phyloP scores from a whole-genome alignment of 2,888 invertebrate species.

The Lydus trimaculatus region DNA sequence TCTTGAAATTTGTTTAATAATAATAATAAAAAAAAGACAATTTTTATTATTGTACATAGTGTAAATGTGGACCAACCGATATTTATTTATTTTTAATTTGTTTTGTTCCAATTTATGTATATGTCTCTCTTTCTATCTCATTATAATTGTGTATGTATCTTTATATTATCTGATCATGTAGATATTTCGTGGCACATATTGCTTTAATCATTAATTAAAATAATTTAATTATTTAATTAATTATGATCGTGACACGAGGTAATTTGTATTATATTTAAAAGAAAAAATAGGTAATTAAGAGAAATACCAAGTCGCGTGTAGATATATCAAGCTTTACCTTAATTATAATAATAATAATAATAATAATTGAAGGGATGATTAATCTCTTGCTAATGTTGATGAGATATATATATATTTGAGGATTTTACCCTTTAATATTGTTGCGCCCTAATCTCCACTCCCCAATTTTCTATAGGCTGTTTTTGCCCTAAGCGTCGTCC shows the following conservation, averaged over 20 bases:
- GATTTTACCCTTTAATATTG: neutral
- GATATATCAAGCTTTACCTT: conserved; percentile 41
- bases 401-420: neutral
- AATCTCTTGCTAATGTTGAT: neutral
- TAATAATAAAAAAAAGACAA: neutral
- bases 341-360: neutral
- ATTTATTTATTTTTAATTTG: neutral
- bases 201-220: neutral
- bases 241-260: conserved; percentile 45
- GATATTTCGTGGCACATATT: conserved; percentile 38
- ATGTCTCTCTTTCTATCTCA: neutral
- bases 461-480: neutral
- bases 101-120: neutral
- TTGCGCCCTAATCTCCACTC: neutral
- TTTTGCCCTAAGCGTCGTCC: neutral
- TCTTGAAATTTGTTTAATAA: neutral
- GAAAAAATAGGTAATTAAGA: conserved; percentile 35
- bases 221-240: neutral
- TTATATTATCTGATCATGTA: neutral
- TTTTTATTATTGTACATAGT: neutral
- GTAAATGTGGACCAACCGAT: conserved; percentile 9
- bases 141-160: neutral
- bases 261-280: conserved; percentile 47
- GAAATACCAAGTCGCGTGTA: conserved; percentile 49
- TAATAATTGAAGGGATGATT: neutral